A percentile compares a stretch with the other conserved stretches of the same genome.
These are phyloP conservation scores for Heptranchias perlo DNA, from an alignment of 2,113 vertebrate species.

Conservation along the genomic window DNA sequence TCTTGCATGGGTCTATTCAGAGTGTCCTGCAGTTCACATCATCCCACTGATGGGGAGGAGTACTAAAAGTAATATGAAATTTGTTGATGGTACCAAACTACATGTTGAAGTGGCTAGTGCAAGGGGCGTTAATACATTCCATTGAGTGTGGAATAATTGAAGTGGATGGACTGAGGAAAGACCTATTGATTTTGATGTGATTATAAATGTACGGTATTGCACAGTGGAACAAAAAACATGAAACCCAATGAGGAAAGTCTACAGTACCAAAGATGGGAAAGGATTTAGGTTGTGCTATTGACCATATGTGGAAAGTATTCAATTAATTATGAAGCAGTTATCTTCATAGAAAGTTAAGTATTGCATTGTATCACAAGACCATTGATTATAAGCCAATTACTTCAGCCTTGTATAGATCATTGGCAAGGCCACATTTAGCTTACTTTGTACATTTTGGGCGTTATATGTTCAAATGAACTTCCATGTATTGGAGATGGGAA, in stretches of 20 bases:
- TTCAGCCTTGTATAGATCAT: too few relatives aligned
- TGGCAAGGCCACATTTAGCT: too few relatives aligned
- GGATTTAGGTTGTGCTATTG: neutral
- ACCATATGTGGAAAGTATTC: neutral
- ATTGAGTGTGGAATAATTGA: neutral
- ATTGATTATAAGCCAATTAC: too few relatives aligned
- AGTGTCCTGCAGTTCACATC: too few relatives aligned
- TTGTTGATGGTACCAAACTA: too few relatives aligned
- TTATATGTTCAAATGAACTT: too few relatives aligned
- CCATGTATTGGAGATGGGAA: too few relatives aligned
- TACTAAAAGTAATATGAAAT: too few relatives aligned
- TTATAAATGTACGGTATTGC: neutral
- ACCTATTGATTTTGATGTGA: neutral
- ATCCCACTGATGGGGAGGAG: too few relatives aligned
- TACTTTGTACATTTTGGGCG: too few relatives aligned
- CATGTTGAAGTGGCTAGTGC: neutral
- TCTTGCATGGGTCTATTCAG: too few relatives aligned
- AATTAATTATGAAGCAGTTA: neutral
- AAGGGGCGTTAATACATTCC: neutral
- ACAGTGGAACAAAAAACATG: neutral
- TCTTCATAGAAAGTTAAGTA: neutral
- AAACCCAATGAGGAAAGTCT: neutral
- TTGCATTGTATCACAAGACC: too few relatives aligned
- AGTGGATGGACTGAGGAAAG: neutral
- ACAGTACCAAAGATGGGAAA: neutral